Percentiles rank a stretch among this genome's conserved stretches.
These are phyloP conservation scores for Eurystomus glaucurus DNA, from an alignment of 2,797 vertebrate genomes.

Conservation along the genomic window DNA sequence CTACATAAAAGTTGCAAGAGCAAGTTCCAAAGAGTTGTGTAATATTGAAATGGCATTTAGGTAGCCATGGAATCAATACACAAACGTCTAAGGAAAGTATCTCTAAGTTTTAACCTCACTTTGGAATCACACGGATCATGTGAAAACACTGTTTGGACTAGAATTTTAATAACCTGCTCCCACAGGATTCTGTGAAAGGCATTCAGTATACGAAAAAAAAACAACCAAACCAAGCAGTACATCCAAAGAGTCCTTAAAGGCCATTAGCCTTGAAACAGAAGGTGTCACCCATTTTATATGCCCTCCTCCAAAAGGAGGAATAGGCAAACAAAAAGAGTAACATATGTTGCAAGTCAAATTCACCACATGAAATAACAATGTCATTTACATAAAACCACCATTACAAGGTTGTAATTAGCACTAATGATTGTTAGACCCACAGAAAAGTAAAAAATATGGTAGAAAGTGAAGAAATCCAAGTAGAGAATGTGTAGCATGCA, in stretches of 20 bases:
- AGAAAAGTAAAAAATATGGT: neutral
- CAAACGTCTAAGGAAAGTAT: neutral
- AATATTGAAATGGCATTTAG: neutral
- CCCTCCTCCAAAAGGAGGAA: neutral
- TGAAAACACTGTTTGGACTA: neutral
- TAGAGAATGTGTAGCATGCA: neutral
- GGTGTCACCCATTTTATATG: neutral
- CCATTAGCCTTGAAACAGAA: neutral
- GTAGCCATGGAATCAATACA: neutral
- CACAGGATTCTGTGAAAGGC: neutral
- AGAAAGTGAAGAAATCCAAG: neutral
- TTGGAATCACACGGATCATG: neutral
- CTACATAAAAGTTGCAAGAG: neutral
- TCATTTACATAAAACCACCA: conserved; percentile 32
- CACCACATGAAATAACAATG: neutral
- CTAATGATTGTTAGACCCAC: neutral
- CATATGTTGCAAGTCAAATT: neutral
- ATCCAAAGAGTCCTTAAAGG: neutral
- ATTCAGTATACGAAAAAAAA: neutral
- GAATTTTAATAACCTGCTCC: neutral
- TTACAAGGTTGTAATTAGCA: conserved; percentile 51
- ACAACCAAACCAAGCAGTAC: neutral
- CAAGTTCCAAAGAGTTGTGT: neutral
- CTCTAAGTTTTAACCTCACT: neutral
- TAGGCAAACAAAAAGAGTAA: neutral